Evolutionary conservation across 1,140 invertebrate genomes (phyloP).

Genomic region (Drusus annulatus): DNA sequence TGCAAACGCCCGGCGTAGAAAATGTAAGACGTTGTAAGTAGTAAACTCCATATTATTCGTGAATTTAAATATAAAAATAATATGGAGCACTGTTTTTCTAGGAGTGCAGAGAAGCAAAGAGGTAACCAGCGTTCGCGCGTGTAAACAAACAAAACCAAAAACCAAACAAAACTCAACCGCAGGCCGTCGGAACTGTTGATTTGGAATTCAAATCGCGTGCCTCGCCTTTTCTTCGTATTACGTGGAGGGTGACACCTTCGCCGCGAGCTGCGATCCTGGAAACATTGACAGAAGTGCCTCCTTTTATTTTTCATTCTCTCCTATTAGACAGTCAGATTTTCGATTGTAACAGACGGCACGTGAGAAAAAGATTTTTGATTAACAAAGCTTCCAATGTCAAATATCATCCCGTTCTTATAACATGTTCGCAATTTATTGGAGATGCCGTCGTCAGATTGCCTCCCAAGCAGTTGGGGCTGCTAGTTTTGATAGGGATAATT

Average conservation of each 20-base stretch:
- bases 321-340: conserved; percentile 59
- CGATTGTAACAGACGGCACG: conserved; percentile 29
- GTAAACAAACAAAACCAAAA: conserved; percentile 68
- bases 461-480: no score
- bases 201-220: conserved; percentile 72
- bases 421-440: no score
- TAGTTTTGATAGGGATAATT: no score
- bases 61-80: no score
- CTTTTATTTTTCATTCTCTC: conserved; percentile 58
- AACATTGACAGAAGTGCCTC: conserved; percentile 58
- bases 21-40: no score
- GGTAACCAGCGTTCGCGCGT: conserved; percentile 53
- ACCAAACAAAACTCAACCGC: conserved; percentile 69
- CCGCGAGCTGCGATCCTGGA: conserved; percentile 39
- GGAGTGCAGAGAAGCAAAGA: conserved; percentile 18
- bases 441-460: no score
- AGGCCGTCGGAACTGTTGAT: conserved; percentile 62
- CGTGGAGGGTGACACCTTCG: conserved; percentile 54
- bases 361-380: conserved; percentile 3
- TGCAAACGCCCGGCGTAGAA: no score
- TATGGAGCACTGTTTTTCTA: conserved; percentile 4
- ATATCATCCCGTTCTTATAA: no score
- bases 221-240: conserved; percentile 62
- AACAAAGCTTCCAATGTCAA: background rate
- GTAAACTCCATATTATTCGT: no score